Percentiles rank a stretch among this genome's conserved stretches.
phyloP scores from a whole-genome alignment of 2,797 vertebrate genomes.

The Vireo griseus region DNA sequence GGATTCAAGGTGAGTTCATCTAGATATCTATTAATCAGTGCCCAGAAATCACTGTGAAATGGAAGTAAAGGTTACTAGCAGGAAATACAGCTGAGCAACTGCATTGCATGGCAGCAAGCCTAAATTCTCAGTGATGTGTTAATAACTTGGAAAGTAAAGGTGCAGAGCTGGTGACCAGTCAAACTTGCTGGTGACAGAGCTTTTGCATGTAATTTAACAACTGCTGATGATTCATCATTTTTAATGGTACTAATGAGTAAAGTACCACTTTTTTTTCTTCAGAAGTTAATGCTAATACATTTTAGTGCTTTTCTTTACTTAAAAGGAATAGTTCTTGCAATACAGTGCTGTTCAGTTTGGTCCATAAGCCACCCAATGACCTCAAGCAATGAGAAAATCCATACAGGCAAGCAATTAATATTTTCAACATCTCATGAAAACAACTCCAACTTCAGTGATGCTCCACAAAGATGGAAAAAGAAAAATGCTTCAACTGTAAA shows the following conservation, averaged over 20 bases:
- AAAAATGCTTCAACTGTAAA: neutral
- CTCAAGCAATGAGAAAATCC: neutral
- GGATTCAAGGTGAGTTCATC: constrained; percentile 18
- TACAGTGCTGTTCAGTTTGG: neutral
- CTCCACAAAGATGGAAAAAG: neutral
- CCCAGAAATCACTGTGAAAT: constrained; percentile 2
- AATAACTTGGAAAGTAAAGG: neutral
- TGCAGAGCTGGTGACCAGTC: neutral
- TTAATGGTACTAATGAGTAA: neutral
- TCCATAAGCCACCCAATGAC: neutral
- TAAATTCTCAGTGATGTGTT: neutral
- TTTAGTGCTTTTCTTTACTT: neutral
- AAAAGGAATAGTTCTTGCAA: neutral
- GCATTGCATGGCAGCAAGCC: neutral
- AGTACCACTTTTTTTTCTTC: neutral
- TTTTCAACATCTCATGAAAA: neutral
- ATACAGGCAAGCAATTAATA: neutral
- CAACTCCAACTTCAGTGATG: neutral
- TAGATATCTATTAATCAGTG: neutral
- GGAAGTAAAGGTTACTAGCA: constrained; percentile 26
- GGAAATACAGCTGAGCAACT: constrained; percentile 2
- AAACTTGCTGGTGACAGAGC: neutral
- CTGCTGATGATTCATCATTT: neutral
- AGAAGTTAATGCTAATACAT: neutral
- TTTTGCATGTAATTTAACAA: neutral